Percentiles rank a stretch among this genome's conserved stretches.
Conservation (phyloP, 2,888 invertebrate species). For the Philereme vetulata region DNA sequence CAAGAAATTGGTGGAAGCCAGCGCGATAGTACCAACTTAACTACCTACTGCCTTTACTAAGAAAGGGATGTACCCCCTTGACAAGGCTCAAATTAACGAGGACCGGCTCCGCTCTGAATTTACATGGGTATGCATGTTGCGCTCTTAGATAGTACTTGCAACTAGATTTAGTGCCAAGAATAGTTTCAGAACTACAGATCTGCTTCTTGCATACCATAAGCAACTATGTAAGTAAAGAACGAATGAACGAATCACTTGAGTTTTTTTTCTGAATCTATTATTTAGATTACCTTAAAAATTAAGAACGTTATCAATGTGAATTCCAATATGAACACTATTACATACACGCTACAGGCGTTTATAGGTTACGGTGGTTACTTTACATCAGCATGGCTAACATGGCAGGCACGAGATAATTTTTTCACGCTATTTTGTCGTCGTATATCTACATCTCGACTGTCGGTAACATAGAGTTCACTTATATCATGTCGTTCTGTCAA, state of each 20-base stretch:
- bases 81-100: conserved; percentile 78
- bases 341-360: no score
- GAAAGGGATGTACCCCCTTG: conserved; percentile 77
- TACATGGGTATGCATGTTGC: conserved; percentile 80
- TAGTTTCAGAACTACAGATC: conserved; percentile 69
- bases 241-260: neutral
- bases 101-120: conserved; percentile 65
- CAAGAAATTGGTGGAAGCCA: conserved; percentile 53
- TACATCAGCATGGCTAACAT: no score
- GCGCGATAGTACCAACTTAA: conserved; percentile 42
- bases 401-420: no score
- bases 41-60: conserved; percentile 53
- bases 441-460: no score
- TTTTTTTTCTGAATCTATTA: no score
- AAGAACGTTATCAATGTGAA: no score
- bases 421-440: no score
- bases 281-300: no score
- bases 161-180: conserved; percentile 73
- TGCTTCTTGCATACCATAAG: conserved; percentile 51
- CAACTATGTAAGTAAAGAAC: conserved; percentile 66
- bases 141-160: conserved; percentile 66
- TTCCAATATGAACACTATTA: no score
- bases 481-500: no score
- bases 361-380: no score
- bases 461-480: no score